Percentiles rank a stretch among this genome's conserved stretches.
Conservation (phyloP, 2,888 invertebrate species). For the Odontomyia ornata region DNA sequence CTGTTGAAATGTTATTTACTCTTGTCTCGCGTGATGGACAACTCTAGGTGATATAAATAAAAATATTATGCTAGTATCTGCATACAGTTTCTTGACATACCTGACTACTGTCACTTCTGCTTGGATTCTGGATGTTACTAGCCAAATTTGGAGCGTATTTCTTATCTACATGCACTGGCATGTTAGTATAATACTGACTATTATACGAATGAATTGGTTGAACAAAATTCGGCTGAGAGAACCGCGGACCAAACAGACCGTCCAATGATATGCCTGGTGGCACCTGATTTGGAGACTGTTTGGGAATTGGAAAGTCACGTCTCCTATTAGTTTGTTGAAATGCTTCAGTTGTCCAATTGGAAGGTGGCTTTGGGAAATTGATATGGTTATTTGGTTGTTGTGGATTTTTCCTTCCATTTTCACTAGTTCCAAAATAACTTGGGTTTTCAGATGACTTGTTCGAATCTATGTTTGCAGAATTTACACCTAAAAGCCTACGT, state of each 20-base stretch:
- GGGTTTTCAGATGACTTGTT: neutral
- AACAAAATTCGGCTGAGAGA: neutral
- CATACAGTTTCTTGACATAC: neutral
- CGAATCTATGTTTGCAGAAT: neutral
- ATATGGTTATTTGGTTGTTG: neutral
- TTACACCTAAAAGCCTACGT: conserved; percentile 12
- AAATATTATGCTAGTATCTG: neutral
- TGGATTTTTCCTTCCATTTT: neutral
- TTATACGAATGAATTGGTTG: conserved; percentile 22
- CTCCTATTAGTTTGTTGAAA: neutral
- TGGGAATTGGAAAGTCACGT: conserved; percentile 15
- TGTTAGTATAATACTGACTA: neutral
- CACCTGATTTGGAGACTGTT: neutral
- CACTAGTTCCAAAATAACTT: neutral
- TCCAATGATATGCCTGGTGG: neutral
- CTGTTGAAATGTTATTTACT: conserved; percentile 45
- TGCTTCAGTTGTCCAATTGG: conserved; percentile 46
- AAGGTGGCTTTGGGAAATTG: conserved; percentile 49
- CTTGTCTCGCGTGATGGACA: conserved; percentile 16
- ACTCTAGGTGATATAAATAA: neutral
- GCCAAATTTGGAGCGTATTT: neutral
- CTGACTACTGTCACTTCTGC: conserved; percentile 13
- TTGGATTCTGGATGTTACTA: neutral
- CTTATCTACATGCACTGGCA: conserved; percentile 16
- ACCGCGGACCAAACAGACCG: neutral